phyloP scores from a whole-genome alignment of 2,888 invertebrate genomes.

The Xylota sylvarum region DNA sequence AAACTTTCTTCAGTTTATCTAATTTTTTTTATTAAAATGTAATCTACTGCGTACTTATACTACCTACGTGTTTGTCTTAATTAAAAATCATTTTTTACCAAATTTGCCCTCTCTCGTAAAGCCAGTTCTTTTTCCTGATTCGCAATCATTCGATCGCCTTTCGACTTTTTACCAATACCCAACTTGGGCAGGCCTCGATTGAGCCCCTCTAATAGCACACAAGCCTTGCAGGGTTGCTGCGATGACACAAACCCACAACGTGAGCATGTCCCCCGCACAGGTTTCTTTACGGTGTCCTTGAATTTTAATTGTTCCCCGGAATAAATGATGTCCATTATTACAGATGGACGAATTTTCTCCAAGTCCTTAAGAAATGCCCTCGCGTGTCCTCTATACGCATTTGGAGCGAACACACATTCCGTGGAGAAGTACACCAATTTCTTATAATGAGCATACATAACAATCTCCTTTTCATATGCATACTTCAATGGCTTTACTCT shows the following conservation, averaged over 20 bases:
- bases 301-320: constrained; percentile 95
- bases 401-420: constrained; percentile 99
- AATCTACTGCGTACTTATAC: background rate
- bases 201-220: constrained; percentile 96
- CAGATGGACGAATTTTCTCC: constrained; percentile 95
- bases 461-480: constrained; percentile 99
- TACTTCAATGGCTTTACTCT: constrained; percentile 98
- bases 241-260: constrained; percentile 97
- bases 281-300: constrained; percentile 93
- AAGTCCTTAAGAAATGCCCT: constrained; percentile 96
- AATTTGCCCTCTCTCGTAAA: constrained; percentile 82
- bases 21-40: background rate
- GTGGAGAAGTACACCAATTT: constrained; percentile 99
- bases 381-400: constrained; percentile 98
- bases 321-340: constrained; percentile 97
- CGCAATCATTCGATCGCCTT: constrained; percentile 89
- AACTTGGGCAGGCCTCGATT: constrained; percentile 96
- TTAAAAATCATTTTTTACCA: constrained; percentile 85
- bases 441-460: constrained; percentile 99
- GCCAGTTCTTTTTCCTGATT: constrained; percentile 85
- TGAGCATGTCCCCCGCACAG: constrained; percentile 91
- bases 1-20: too few relatives aligned
- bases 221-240: constrained; percentile 98
- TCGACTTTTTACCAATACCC: constrained; percentile 96
- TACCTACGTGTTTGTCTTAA: background rate